Evolutionary conservation across 2,797 vertebrate genomes (phyloP).

Genomic region (Crenichthys baileyi): DNA sequence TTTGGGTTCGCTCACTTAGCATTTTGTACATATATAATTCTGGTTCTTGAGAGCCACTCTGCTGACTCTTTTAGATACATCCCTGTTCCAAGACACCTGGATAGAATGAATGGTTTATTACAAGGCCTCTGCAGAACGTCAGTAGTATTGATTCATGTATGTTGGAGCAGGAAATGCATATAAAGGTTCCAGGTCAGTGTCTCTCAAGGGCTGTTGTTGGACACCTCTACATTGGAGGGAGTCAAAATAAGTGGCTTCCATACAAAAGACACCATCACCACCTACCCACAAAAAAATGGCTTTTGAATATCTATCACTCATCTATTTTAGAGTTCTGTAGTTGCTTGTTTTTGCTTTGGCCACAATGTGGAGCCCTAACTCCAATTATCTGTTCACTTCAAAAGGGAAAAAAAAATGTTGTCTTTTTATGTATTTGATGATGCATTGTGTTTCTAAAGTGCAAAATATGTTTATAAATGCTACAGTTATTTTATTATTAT

Average conservation of each 20-base stretch:
- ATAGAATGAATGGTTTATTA: background rate
- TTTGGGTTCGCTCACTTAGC: no score
- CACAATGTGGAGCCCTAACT: conserved; percentile 50
- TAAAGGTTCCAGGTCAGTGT: background rate
- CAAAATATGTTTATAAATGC: background rate
- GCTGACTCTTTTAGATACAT: background rate
- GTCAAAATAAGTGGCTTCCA: background rate
- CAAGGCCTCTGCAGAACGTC: background rate
- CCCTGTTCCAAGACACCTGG: background rate
- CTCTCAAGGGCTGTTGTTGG: background rate
- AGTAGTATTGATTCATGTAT: background rate
- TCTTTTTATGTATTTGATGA: background rate
- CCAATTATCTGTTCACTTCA: conserved; percentile 5
- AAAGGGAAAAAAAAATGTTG: no score
- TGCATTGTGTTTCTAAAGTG: background rate
- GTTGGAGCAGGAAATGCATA: no score
- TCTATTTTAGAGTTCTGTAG: background rate
- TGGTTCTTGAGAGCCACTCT: background rate
- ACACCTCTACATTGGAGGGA: background rate
- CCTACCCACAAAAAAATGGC: background rate
- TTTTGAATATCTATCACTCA: background rate
- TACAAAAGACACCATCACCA: background rate
- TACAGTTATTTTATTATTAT: background rate
- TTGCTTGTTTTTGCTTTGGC: conserved; percentile 18
- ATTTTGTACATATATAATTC: background rate